Conservation (phyloP, 2,797 vertebrate species). For the Loris lydekkerianus region DNA sequence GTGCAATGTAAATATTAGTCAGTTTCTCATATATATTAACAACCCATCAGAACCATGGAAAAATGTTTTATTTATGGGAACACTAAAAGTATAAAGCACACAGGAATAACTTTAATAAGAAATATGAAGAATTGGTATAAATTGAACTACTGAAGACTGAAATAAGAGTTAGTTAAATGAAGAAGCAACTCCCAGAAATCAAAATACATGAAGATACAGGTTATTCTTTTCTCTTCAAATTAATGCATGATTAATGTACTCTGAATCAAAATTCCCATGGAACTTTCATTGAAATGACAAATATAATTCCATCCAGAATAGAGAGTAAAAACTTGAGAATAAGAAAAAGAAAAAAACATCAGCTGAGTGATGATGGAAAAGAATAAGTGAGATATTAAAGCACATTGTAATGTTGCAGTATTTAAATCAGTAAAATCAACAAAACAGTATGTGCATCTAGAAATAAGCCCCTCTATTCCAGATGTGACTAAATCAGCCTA, state of each 20-base stretch:
- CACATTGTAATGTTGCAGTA: background rate
- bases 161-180: background rate
- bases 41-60: background rate
- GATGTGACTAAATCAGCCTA: background rate
- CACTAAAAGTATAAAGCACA: background rate
- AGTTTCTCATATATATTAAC: background rate
- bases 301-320: background rate
- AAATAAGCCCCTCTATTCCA: background rate
- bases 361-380: background rate
- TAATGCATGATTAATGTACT: background rate
- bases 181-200: background rate
- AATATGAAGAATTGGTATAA: background rate
- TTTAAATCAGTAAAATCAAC: background rate
- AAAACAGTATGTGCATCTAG: background rate
- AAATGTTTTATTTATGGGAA: background rate
- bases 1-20: background rate
- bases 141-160: background rate
- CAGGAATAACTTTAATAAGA: conserved; percentile 8
- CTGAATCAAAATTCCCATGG: conserved; percentile 1
- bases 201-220: background rate
- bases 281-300: conserved; percentile 26
- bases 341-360: background rate
- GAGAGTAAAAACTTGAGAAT: background rate
- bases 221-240: background rate
- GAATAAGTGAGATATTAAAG: background rate